Evolutionary conservation across 2,888 invertebrate species (phyloP).

Genomic region (Volucella inanis): DNA sequence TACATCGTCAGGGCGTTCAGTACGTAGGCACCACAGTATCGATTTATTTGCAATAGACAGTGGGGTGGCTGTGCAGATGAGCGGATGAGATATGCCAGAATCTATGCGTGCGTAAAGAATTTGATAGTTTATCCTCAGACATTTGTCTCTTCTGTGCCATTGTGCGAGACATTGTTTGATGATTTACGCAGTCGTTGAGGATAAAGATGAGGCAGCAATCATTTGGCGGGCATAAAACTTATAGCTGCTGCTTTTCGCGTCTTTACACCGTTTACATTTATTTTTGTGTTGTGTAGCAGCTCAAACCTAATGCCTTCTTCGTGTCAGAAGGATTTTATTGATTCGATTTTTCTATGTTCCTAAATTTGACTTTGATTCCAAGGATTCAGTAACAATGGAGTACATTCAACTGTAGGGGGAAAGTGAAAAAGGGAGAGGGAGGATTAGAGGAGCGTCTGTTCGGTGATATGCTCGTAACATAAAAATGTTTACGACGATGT

Average conservation of each 20-base stretch:
- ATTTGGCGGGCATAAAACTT: conserved; percentile 25
- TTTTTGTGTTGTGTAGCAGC: neutral
- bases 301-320: neutral
- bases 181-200: conserved; percentile 55
- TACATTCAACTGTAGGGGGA: neutral
- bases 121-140: conserved; percentile 59
- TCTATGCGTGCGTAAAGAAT: conserved; percentile 68
- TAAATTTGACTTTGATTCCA: conserved; percentile 52
- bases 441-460: neutral
- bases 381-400: conserved; percentile 17
- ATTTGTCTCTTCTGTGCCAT: conserved; percentile 36
- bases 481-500: too few relatives aligned
- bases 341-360: conserved; percentile 27
- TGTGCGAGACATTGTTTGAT: conserved; percentile 45
- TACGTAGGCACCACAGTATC: conserved; percentile 19
- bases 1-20: too few relatives aligned
- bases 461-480: too few relatives aligned
- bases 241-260: neutral
- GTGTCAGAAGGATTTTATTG: conserved; percentile 44
- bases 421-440: neutral
- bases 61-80: conserved; percentile 1
- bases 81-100: conserved; percentile 33
- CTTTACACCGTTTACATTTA: neutral
- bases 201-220: conserved; percentile 48
- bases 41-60: conserved; percentile 28